Evolutionary conservation across 2,113 vertebrate species (phyloP).

Genomic region (Ursus arctos): DNA sequence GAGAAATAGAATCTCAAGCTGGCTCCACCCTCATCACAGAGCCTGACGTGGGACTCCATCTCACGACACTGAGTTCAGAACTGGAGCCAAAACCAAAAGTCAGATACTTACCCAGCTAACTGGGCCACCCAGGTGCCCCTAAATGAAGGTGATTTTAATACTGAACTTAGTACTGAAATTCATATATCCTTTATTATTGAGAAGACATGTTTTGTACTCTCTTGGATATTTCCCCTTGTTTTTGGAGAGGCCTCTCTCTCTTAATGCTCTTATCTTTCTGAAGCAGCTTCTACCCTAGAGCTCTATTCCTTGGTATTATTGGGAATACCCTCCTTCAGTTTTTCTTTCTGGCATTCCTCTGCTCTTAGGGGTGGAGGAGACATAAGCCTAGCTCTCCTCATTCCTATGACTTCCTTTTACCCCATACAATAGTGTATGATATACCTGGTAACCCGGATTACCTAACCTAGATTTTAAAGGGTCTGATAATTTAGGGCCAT

Average conservation of each 20-base stretch:
- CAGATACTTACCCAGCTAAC: neutral
- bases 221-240: neutral
- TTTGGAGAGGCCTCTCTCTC: neutral
- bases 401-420: neutral
- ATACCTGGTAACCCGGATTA: neutral
- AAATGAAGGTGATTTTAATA: conserved; percentile 2
- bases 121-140: neutral
- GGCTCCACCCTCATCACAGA: neutral
- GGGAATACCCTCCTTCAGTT: neutral
- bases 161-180: neutral
- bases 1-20: neutral
- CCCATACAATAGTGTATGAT: neutral
- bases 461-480: neutral
- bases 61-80: neutral
- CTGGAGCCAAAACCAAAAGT: neutral
- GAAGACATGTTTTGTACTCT: neutral
- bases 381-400: neutral
- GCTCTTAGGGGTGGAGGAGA: neutral
- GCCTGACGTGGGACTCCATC: neutral
- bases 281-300: neutral
- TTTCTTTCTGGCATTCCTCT: neutral
- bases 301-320: neutral
- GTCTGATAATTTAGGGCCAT: neutral
- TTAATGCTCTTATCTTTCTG: neutral
- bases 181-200: neutral